These are phyloP conservation scores for Leptodactylus fallax DNA, from an alignment of 2,797 vertebrate genomes.

Conservation along the genomic window DNA sequence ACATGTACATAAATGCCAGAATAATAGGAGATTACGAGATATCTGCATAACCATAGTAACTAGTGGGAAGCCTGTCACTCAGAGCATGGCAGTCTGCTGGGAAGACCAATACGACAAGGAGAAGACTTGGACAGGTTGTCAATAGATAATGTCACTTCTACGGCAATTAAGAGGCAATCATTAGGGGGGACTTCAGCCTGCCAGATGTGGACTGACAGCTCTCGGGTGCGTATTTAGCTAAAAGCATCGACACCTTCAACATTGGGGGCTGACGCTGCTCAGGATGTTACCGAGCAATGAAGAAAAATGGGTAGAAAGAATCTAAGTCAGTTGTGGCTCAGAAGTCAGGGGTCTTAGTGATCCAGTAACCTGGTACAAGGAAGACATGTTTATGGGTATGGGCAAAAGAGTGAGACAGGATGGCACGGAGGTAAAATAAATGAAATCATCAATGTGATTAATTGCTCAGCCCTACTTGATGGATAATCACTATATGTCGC, in stretches of 20 bases:
- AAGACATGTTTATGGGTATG: not conserved
- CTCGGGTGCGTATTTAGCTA: conserved; percentile 19
- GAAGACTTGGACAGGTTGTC: conserved; percentile 36
- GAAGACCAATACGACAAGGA: conserved; percentile 6
- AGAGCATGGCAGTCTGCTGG: not conserved
- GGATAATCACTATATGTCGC: no score
- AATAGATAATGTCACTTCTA: conserved; percentile 38
- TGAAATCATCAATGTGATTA: no score
- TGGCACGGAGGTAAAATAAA: no score
- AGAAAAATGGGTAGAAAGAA: not conserved
- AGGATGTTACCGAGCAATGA: not conserved
- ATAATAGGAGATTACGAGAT: conserved; percentile 7
- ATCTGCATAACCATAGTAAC: conserved; percentile 49
- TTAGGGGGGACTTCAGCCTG: conserved; percentile 33
- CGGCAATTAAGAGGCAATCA: conserved; percentile 51
- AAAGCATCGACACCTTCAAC: conserved; percentile 25
- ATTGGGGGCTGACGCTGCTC: not conserved
- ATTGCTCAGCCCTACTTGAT: not conserved
- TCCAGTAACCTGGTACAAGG: not conserved
- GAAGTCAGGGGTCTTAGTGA: not conserved
- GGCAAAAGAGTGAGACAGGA: no score
- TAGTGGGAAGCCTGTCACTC: conserved; percentile 24
- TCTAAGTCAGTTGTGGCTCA: not conserved
- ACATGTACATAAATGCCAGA: not conserved
- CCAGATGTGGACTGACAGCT: conserved; percentile 48